phyloP scores from a whole-genome alignment of 2,797 vertebrate species.

The Chelidonichthys spinosus region DNA sequence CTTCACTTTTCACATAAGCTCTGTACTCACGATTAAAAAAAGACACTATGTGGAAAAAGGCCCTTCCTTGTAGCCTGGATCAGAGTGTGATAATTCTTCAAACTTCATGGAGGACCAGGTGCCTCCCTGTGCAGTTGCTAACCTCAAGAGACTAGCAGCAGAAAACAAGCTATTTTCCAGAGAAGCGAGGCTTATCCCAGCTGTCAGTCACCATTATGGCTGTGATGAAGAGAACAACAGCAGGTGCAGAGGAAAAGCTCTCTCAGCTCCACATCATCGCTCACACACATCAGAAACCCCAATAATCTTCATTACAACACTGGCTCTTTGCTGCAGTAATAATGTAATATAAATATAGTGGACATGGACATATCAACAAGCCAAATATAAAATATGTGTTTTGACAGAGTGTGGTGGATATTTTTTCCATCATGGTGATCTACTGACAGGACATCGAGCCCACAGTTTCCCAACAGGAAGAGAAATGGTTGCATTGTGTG shows the following conservation, averaged over 20 bases:
- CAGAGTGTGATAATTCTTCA: constrained; percentile 1
- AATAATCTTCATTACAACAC: background rate
- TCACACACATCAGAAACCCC: constrained; percentile 1
- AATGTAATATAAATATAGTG: background rate
- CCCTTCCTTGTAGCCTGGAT: background rate
- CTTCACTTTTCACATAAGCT: too few species aligned
- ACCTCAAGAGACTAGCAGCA: background rate
- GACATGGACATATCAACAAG: too few species aligned
- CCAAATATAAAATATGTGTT: too few species aligned
- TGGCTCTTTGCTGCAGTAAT: background rate
- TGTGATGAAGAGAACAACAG: constrained; percentile 31
- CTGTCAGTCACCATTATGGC: constrained; percentile 39
- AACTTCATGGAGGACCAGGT: constrained; percentile 16
- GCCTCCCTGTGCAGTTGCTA: constrained; percentile 18
- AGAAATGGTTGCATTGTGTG: background rate
- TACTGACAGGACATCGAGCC: too few species aligned
- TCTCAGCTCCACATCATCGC: constrained; percentile 1
- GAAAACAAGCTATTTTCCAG: constrained; percentile 25
- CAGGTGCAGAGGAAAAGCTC: constrained; percentile 28
- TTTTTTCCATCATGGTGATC: too few species aligned
- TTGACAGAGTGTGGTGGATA: too few species aligned
- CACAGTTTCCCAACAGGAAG: background rate
- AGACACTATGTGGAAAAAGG: too few species aligned
- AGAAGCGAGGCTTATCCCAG: constrained; percentile 24
- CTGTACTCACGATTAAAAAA: too few species aligned